Conservation (phyloP, 2,113 vertebrate genomes). For the Romanogobio albipinnatus region DNA sequence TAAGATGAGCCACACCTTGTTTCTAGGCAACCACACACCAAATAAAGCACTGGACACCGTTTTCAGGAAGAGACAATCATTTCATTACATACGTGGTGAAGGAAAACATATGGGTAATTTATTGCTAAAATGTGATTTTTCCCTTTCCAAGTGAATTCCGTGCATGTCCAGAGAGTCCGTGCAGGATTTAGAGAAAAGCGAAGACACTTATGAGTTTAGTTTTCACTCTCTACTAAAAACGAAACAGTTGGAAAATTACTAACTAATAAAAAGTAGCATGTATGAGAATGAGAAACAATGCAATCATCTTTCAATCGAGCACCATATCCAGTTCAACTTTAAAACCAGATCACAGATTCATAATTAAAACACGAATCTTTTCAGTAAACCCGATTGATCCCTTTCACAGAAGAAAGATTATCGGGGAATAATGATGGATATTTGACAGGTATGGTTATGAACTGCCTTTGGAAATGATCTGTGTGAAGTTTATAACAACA, state of each 20-base stretch:
- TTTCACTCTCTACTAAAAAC: background rate
- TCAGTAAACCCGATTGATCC: background rate
- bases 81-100: background rate
- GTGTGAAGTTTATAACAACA: background rate
- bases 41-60: constrained; percentile 2
- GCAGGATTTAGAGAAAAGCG: background rate
- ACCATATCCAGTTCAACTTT: background rate
- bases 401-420: background rate
- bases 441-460: background rate
- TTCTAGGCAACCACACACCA: background rate
- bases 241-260: background rate
- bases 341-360: background rate
- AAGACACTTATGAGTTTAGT: background rate
- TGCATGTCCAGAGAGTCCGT: background rate
- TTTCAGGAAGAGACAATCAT: constrained; percentile 3
- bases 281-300: background rate
- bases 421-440: background rate
- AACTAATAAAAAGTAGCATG: background rate
- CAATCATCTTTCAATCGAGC: no score
- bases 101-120: background rate
- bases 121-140: background rate
- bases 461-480: background rate
- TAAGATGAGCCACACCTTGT: constrained; percentile 7
- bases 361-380: background rate
- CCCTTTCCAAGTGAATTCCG: background rate